Evolutionary conservation across 2,113 vertebrate genomes (phyloP), one percentile per base, ranked within the genome.

Genomic region (Myotis yumanensis): DNA sequence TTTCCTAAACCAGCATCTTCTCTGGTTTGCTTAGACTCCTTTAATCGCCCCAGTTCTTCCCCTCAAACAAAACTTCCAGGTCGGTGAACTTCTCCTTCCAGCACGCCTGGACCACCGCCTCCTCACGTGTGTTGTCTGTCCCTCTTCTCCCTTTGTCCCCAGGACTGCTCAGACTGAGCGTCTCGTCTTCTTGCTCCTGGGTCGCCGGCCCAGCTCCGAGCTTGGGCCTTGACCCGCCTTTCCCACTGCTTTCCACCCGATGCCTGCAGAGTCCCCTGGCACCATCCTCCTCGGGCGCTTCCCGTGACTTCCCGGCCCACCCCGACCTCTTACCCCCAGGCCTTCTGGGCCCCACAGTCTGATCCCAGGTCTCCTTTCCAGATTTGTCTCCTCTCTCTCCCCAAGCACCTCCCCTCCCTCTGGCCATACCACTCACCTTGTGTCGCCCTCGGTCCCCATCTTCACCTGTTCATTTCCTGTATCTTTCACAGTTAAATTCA

Each of bases 121-220:
- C 57, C 35, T 12, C 1, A 46, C 1, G 4, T 37, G 17, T 30
- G 16, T 46, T n/a, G n/a, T 76, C 35, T 30, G 0, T 2, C 16
- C 48, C 28, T 28, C 57, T 30, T 35, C 46, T 57, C 11, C 16
- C 23, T 7, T 30, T 28, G 37, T 51, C 64, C 23, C 32, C 4
- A 7, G 30, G 10, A 3, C 57, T 17, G 11, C 59, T 7, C 51
- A 3, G 37, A 51, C 51, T 37, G 20, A 11, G 28, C 5, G 37
- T 28, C 37, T 46, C 11, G 0, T 20, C 69, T 48, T 75, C 76
- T 59, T 48, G 76, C 57, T 22, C 4, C 68, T 32, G 20, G 10
- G 7, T 11, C 16, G 2, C 75, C 5, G 71, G 32, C 30, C n/a
- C 22, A 22, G 57, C 30, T 68, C 30, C 57, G 22, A 4, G 15